Evolutionary conservation across 2,888 invertebrate species (phyloP).

Genomic region (Xylocampa areola): DNA sequence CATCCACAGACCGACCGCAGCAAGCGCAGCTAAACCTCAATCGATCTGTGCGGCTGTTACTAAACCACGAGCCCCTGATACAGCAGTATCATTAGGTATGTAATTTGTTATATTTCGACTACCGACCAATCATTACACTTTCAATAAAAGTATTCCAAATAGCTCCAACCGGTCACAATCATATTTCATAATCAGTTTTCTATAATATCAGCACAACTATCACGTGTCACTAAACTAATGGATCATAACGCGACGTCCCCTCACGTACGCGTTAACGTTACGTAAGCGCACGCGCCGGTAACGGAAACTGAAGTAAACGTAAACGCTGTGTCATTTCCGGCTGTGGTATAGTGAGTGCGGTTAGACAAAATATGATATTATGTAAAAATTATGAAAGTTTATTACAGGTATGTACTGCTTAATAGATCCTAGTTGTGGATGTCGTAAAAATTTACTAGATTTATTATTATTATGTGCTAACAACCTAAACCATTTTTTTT

Average conservation of each 20-base stretch:
- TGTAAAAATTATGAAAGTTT: conserved; percentile 5
- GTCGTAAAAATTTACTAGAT: too few species aligned
- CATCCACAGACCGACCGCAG: too few species aligned
- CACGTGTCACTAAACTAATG: conserved; percentile 39
- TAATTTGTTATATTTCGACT: too few species aligned
- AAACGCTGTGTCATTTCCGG: conserved; percentile 41
- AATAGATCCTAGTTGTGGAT: too few species aligned
- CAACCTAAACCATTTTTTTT: too few species aligned
- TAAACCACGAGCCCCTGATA: too few species aligned
- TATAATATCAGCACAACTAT: conserved; percentile 51
- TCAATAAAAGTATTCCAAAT: conserved; percentile 3
- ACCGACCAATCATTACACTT: too few species aligned
- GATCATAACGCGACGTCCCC: conserved; percentile 48
- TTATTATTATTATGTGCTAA: too few species aligned
- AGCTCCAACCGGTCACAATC: not conserved
- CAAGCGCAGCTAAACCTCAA: too few species aligned
- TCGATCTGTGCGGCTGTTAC: too few species aligned
- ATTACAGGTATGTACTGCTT: too few species aligned
- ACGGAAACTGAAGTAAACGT: conserved; percentile 45
- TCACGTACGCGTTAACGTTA: conserved; percentile 55
- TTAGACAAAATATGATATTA: conserved; percentile 3
- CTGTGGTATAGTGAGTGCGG: conserved; percentile 30
- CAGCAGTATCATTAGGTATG: too few species aligned
- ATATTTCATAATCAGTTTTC: conserved; percentile 53
- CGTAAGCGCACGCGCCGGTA: conserved; percentile 28